Conservation (phyloP, 2,888 invertebrate species). For the Tenthredo amoena region DNA sequence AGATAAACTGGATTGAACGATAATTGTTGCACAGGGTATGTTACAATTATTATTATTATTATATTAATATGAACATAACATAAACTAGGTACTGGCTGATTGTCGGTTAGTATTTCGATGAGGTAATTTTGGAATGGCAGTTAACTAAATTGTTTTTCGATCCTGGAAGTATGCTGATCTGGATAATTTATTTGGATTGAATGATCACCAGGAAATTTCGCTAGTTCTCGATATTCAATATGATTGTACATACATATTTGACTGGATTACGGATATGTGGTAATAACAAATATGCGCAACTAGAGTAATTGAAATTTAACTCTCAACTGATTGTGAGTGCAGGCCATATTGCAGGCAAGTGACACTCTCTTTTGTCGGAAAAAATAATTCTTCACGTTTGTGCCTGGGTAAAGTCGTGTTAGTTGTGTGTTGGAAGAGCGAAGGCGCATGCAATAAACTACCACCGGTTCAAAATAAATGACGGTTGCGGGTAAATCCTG, state of each 20-base stretch:
- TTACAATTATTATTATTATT: neutral
- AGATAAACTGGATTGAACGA: neutral
- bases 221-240: neutral
- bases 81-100: neutral
- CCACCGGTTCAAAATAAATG: slow-evolving; percentile 53
- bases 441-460: slow-evolving; percentile 44
- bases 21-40: neutral
- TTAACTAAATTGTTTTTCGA: neutral
- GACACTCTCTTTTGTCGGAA: neutral
- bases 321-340: neutral
- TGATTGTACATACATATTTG: neutral
- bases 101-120: neutral
- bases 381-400: slow-evolving; percentile 14
- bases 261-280: neutral
- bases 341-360: neutral
- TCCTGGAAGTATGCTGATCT: neutral
- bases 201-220: neutral
- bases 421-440: slow-evolving; percentile 8
- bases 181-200: neutral
- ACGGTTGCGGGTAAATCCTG: slow-evolving; percentile 55
- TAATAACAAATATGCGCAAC: neutral
- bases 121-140: neutral
- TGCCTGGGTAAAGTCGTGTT: neutral
- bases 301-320: neutral
- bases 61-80: neutral